These are phyloP conservation scores for Drosophila ohnishii DNA, from an alignment of 1,140 invertebrate genomes.

Conservation along the genomic window DNA sequence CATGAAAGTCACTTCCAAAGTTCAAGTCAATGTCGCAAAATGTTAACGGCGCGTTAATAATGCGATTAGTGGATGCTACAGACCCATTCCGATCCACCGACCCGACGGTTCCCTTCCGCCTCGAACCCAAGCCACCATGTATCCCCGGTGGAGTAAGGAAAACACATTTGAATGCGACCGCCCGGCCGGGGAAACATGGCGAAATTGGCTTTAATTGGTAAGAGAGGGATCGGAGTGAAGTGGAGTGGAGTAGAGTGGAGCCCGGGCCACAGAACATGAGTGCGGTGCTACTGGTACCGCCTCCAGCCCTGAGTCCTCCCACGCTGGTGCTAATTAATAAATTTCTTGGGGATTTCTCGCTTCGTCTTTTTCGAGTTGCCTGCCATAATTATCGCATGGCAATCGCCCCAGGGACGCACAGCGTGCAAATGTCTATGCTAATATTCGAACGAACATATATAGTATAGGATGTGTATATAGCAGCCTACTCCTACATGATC, in stretches of 20 bases:
- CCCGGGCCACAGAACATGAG: constrained; percentile 40
- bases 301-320: neutral
- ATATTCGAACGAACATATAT: constrained; percentile 31
- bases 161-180: constrained; percentile 55
- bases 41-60: constrained; percentile 77
- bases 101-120: constrained; percentile 1
- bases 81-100: constrained; percentile 38
- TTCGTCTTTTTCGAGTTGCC: constrained; percentile 36
- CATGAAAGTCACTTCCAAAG: constrained; percentile 64
- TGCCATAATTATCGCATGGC: constrained; percentile 54
- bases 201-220: constrained; percentile 73
- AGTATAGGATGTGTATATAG: neutral
- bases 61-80: constrained; percentile 69
- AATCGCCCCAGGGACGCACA: constrained; percentile 44
- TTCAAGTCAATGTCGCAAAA: constrained; percentile 77
- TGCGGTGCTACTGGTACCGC: constrained; percentile 14
- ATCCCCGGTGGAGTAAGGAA: constrained; percentile 29
- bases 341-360: constrained; percentile 54
- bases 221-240: constrained; percentile 24
- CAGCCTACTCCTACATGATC: constrained; percentile 18
- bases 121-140: constrained; percentile 17
- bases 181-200: constrained; percentile 48
- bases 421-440: constrained; percentile 57
- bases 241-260: constrained; percentile 1
- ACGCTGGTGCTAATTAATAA: constrained; percentile 51